Base-by-base conservation (phyloP, 1,140 invertebrate species). In the Orchesella cincta region DNA sequence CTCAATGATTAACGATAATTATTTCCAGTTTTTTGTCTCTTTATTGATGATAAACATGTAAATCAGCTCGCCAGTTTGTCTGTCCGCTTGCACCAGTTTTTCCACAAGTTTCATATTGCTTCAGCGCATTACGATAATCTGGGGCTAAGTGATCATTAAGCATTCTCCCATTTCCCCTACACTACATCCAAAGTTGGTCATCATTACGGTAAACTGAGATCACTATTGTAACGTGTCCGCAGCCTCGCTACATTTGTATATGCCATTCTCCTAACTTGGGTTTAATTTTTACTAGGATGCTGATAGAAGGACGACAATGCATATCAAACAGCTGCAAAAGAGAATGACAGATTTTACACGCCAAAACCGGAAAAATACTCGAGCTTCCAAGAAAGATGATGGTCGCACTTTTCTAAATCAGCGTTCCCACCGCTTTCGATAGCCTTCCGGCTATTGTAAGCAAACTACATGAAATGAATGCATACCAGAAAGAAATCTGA, bases 331-430 rank as follows among this genome's bases (percentile, higher is more conserved):
- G 62, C 31, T 67, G 62, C 62, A 67, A 33, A 33, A 31, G 54
- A 31, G 31, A 67, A 67, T 67, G 62, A 67, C 62, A 67, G 62
- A 31, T 67, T 67, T 67, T 67, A 67, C 62, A 33, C 62, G 31
- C 62, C 62, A 67, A 67, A 67, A 67, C 62, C 62, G 62, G 62
- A 67, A 67, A 67, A 67, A 29, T 67, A 33, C 2, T 33, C 62
- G 31, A 8, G n/a, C 8, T 67, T 67, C 62, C 31, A 29, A 67
- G 62, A 67, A 67, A 29, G 62, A 67, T 67, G 62, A 67, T 29
- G 26, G 26, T 26, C 31, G 31, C 62, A 67, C 26, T 67, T 67
- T 67, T 33, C 14, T 33, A 31, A 26, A 33, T 57, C 52, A 67
- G n/a, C 62, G 26, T 31, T 67, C 62, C 31, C 62, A 67, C 62